Evolutionary conservation across 2,888 invertebrate genomes (phyloP).

Genomic region (Slavum lentiscoides): DNA sequence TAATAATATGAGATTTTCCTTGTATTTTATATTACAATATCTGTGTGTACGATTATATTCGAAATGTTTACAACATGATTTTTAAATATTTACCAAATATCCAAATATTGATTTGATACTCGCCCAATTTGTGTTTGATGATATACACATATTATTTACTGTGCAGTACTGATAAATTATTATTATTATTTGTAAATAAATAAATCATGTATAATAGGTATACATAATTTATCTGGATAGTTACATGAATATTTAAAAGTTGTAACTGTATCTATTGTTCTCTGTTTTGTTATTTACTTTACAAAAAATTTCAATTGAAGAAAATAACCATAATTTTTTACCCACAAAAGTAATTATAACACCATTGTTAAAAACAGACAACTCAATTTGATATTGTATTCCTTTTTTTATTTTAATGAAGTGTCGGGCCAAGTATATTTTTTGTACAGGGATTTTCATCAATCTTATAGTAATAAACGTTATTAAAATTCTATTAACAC

Average conservation of each 20-base stretch:
- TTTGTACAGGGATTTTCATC: no score
- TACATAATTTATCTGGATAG: constrained; percentile 18
- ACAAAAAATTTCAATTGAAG: constrained; percentile 26
- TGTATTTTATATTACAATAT: neutral
- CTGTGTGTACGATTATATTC: neutral
- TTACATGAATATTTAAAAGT: constrained; percentile 17
- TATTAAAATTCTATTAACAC: no score
- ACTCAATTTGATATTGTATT: constrained; percentile 12
- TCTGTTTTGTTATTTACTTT: constrained; percentile 16
- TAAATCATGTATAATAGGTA: constrained; percentile 6
- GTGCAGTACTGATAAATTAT: neutral
- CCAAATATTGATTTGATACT: neutral
- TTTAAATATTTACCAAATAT: neutral
- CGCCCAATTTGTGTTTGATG: neutral
- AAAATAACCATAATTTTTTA: constrained; percentile 3
- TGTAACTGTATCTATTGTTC: constrained; percentile 13
- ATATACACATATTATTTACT: neutral
- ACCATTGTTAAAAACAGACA: constrained; percentile 12
- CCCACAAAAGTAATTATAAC: constrained; percentile 22
- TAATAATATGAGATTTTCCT: neutral
- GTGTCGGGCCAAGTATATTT: no score
- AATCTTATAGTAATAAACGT: no score
- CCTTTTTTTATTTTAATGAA: neutral
- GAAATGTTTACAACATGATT: neutral
- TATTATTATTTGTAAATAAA: constrained; percentile 28